Conservation (phyloP, 1,140 invertebrate species). For the Drosophila fuyamai region DNA sequence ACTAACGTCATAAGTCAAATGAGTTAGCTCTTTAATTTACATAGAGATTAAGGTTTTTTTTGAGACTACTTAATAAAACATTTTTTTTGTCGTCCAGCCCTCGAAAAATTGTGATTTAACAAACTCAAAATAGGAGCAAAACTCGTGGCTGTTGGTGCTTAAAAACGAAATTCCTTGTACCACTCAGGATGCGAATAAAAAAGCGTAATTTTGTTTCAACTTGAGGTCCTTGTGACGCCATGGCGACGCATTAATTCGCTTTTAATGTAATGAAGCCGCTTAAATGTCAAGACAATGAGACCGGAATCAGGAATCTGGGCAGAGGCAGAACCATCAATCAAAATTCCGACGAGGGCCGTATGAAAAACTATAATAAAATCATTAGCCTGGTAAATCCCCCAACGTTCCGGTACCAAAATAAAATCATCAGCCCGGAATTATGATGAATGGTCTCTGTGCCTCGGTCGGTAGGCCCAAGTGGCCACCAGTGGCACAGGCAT, state of each 20-base stretch:
- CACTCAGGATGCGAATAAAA: neutral
- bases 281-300: conserved; percentile 49
- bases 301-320: conserved; percentile 16
- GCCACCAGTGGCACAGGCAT: conserved; percentile 20
- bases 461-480: conserved; percentile 34
- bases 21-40: too few relatives aligned
- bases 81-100: neutral
- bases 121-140: conserved; percentile 7
- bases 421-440: conserved; percentile 77
- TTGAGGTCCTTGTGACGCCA: conserved; percentile 19
- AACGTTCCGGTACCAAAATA: conserved; percentile 80
- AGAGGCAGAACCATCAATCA: conserved; percentile 62
- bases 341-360: conserved; percentile 42
- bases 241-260: conserved; percentile 49
- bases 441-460: conserved; percentile 63
- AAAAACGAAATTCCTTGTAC: conserved; percentile 12
- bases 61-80: too few relatives aligned
- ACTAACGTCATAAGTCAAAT: too few relatives aligned
- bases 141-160: conserved; percentile 8
- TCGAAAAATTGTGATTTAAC: conserved; percentile 6
- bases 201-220: conserved; percentile 30
- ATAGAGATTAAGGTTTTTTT: too few relatives aligned
- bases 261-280: conserved; percentile 54
- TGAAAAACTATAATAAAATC: conserved; percentile 79
- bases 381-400: conserved; percentile 76